phyloP scores from a whole-genome alignment of 2,113 vertebrate genomes.

The Scalopus aquaticus region DNA sequence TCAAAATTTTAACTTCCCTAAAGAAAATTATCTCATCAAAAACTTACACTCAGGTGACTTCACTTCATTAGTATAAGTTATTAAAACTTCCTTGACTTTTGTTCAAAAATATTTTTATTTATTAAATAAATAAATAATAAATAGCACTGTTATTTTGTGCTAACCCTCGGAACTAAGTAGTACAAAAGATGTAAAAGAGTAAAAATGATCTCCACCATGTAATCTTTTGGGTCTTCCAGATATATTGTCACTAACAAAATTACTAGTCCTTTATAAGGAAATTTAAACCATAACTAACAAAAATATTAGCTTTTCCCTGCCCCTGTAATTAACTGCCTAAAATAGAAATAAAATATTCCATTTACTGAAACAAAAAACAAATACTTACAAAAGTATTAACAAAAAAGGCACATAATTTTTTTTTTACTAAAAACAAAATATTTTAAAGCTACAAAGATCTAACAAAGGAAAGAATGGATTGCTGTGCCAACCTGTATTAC shows the following conservation, averaged over 20 bases:
- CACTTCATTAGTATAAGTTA: background rate
- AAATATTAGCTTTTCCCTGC: background rate
- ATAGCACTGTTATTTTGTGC: background rate
- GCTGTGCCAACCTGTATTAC: background rate
- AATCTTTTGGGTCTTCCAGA: background rate
- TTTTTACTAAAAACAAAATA: background rate
- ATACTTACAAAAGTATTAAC: background rate
- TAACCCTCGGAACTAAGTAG: background rate
- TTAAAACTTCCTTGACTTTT: background rate
- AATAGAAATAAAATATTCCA: background rate
- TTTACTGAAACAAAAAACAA: background rate
- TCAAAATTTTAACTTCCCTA: background rate
- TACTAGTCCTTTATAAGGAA: background rate
- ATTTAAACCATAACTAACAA: background rate
- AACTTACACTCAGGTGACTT: background rate
- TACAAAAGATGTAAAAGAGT: background rate
- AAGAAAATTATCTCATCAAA: background rate
- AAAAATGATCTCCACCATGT: background rate
- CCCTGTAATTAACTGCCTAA: background rate
- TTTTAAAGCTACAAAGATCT: background rate
- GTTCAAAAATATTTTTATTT: slow-evolving; percentile 14
- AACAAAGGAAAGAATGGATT: background rate
- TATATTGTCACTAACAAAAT: background rate
- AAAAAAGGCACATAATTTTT: background rate
- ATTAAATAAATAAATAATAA: too few relatives aligned